Conservation (phyloP, 2,113 vertebrate genomes). For the zebrafish (Danio rerio) region DNA sequence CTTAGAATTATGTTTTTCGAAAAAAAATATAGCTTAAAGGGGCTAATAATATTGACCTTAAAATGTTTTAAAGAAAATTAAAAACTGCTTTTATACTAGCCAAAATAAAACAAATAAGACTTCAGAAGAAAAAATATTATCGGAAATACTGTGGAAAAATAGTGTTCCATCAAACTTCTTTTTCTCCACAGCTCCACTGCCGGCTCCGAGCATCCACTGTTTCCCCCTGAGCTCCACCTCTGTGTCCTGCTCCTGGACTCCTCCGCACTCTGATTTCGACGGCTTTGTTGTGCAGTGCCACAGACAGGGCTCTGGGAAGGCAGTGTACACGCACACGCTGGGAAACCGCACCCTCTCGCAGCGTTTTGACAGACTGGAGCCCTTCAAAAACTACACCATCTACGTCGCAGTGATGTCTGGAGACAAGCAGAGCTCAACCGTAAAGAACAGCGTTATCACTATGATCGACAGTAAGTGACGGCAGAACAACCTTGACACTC, state of each 20-base stretch:
- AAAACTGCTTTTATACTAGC: too few species aligned
- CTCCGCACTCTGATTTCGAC: conserved; percentile 87
- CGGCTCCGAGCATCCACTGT: conserved; percentile 86
- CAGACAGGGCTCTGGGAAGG: conserved; percentile 77
- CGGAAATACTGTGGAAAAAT: too few species aligned
- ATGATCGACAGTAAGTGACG: conserved; percentile 94
- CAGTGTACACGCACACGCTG: conserved; percentile 81
- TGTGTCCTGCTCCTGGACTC: conserved; percentile 89
- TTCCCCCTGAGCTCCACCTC: conserved; percentile 90
- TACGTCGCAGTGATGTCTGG: conserved; percentile 84
- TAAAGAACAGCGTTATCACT: conserved; percentile 85
- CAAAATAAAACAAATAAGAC: too few species aligned
- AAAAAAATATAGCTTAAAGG: too few species aligned
- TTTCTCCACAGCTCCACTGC: conserved; percentile 75
- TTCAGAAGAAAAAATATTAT: too few species aligned
- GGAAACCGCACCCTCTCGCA: conserved; percentile 77
- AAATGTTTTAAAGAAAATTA: too few species aligned
- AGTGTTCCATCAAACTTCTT: background rate
- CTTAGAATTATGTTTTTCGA: too few species aligned
- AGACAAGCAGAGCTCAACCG: conserved; percentile 80
- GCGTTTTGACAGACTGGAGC: conserved; percentile 84
- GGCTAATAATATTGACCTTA: too few species aligned
- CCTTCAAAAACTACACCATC: conserved; percentile 83
- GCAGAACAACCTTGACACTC: background rate
- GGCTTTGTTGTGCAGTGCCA: conserved; percentile 82